Conservation (phyloP, 2,888 invertebrate species). For the Phragmatobia fuliginosa region DNA sequence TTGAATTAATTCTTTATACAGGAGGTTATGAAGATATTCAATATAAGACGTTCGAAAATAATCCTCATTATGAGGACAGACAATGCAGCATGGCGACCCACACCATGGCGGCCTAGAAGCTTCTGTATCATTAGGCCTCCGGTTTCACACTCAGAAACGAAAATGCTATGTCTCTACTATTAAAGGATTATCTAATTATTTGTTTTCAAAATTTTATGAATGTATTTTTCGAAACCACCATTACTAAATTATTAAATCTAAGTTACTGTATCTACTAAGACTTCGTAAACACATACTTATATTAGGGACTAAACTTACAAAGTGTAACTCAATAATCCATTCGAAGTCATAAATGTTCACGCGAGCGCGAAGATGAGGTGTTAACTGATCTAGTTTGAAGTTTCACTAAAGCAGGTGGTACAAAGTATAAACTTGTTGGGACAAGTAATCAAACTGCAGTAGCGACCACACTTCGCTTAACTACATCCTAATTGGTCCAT, state of each 20-base stretch:
- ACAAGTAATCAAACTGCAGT: constrained; percentile 67
- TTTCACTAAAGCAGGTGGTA: constrained; percentile 67
- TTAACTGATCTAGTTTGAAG: constrained; percentile 77
- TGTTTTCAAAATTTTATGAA: too few relatives aligned
- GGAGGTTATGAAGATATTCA: constrained; percentile 13
- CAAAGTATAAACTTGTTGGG: constrained; percentile 64
- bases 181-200: too few relatives aligned
- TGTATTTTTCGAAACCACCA: not conserved
- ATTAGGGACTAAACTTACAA: constrained; percentile 52
- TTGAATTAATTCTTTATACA: constrained; percentile 22
- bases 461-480: constrained; percentile 50
- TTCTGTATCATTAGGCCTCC: too few relatives aligned
- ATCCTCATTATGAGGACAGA: too few relatives aligned
- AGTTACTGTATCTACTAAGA: not conserved
- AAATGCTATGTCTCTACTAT: too few relatives aligned
- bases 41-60: not conserved
- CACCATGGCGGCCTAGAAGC: too few relatives aligned
- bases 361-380: constrained; percentile 69
- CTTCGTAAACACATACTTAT: constrained; percentile 30
- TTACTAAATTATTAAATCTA: too few relatives aligned
- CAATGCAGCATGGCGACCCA: too few relatives aligned
- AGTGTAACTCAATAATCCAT: constrained; percentile 63
- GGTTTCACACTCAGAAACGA: too few relatives aligned
- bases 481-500: constrained; percentile 51
- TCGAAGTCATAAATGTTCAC: constrained; percentile 69